Conservation (phyloP, 2,797 vertebrate species). For the Halcyon leucocephala region DNA sequence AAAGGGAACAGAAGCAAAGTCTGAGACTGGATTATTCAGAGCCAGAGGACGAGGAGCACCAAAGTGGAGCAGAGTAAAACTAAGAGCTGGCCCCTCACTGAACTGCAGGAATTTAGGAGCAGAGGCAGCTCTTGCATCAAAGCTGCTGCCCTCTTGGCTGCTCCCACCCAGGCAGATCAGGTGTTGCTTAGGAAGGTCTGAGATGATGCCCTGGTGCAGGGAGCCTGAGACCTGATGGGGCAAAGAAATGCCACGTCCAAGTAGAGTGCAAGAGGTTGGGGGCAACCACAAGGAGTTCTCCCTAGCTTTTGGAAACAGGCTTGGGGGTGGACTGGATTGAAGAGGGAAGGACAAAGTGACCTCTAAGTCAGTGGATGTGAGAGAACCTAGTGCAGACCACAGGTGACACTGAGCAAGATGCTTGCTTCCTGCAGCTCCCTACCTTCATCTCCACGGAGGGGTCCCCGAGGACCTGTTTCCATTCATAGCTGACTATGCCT, state of each 20-base stretch:
- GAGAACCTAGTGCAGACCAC: background rate
- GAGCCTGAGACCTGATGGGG: background rate
- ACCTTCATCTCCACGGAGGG: constrained; percentile 81
- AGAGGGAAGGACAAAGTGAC: background rate
- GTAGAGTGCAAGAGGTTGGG: background rate
- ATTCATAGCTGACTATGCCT: constrained; percentile 75
- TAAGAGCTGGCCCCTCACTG: background rate
- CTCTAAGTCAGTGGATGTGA: background rate
- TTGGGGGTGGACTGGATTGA: background rate
- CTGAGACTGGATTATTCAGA: background rate
- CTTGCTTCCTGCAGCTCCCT: background rate
- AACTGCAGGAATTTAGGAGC: background rate
- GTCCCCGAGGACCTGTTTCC: constrained; percentile 80
- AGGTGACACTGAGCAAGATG: background rate
- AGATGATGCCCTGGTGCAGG: background rate
- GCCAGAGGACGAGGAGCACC: background rate
- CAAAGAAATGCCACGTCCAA: background rate
- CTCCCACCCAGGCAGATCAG: background rate
- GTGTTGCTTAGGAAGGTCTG: background rate
- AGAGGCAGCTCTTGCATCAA: background rate
- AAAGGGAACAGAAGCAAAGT: background rate
- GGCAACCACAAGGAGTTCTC: background rate
- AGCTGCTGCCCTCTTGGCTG: background rate
- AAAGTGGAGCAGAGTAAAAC: background rate
- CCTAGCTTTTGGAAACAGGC: background rate